Base-by-base conservation (phyloP, 2,888 invertebrate genomes). In the Anorthoa munda region DNA sequence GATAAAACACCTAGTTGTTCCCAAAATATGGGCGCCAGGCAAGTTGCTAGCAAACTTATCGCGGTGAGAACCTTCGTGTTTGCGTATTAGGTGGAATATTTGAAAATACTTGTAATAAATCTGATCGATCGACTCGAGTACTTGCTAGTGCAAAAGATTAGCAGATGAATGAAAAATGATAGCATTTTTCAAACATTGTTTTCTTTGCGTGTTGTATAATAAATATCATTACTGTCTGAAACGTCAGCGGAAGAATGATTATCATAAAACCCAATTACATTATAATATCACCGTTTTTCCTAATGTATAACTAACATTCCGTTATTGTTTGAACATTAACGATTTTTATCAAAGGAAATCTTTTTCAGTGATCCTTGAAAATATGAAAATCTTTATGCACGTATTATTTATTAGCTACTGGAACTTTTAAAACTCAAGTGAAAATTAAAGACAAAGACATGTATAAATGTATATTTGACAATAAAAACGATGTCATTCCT, bases 1-100 rank as follows among this genome's bases (percentile, higher is more conserved):
- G 91, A 93, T 92, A 92, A 90, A 91, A 89, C 85, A 84, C 86
- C 86, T 88, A 83, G 79, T 76, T 82, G 78, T 83, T 81, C 79
- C 81, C 82, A 53, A 69, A 83, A 83, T 71, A 79, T 75, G 48
- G 56, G 74, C 60, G 72, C 75, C 67, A 75, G 53, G 70, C 60
- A 73, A 77, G 64, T 77, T 71, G 64, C 55, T 69, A 39, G 83
- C 63, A 21, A 67, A 64, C 61, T 78, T 84, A 83, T 83, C 81
- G 66, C 60, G 50, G 63, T 79, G 67, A 81, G 70, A 84, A 70
- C 72, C 51, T 4, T 12, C 51, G 26, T 82, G 72, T 83, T 84
- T 80, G 59, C 75, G 68, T 67, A 53, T 65, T 59, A 71, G 58
- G 39, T 60, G 53, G 58, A 74, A n/a, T 75, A 75, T 63, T 75